Percentiles rank a stretch among this genome's conserved stretches.
These are phyloP conservation scores for Gymnocephalus cernua DNA, from an alignment of 2,113 vertebrate genomes.

Conservation along the genomic window DNA sequence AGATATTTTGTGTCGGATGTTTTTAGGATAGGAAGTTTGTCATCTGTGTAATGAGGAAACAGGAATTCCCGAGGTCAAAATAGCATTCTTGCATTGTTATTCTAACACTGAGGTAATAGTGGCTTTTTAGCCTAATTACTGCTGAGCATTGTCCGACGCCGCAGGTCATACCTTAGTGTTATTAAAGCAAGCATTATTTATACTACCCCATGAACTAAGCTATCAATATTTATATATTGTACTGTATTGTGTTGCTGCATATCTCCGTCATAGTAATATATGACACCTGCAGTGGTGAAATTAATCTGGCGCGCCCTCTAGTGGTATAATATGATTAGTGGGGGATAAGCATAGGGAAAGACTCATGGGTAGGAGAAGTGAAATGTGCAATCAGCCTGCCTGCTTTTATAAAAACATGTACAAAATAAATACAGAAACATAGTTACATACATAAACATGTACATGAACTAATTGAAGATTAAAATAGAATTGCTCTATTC, in stretches of 20 bases:
- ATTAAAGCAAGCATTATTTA: neutral
- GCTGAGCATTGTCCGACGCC: neutral
- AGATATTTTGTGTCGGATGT: constrained; percentile 55
- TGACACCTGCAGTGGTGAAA: neutral
- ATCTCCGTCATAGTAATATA: neutral
- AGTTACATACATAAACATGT: neutral
- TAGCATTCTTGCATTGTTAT: constrained; percentile 45
- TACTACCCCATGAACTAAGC: neutral
- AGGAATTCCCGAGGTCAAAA: constrained; percentile 65
- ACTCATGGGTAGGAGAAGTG: neutral
- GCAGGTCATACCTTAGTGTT: neutral
- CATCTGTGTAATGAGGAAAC: constrained; percentile 55
- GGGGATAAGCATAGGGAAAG: neutral
- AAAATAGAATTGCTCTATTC: neutral
- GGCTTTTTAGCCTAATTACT: too few relatives aligned
- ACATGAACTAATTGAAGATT: too few relatives aligned
- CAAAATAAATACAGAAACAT: neutral
- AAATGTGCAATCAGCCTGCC: neutral
- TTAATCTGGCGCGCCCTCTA: constrained; percentile 46
- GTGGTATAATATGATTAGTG: neutral
- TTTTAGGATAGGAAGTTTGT: constrained; percentile 60
- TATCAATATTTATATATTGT: neutral
- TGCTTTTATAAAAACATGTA: neutral
- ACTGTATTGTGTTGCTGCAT: neutral
- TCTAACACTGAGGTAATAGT: constrained; percentile 1